Conservation (phyloP, 1,140 invertebrate genomes). For the Bombus superbus region DNA sequence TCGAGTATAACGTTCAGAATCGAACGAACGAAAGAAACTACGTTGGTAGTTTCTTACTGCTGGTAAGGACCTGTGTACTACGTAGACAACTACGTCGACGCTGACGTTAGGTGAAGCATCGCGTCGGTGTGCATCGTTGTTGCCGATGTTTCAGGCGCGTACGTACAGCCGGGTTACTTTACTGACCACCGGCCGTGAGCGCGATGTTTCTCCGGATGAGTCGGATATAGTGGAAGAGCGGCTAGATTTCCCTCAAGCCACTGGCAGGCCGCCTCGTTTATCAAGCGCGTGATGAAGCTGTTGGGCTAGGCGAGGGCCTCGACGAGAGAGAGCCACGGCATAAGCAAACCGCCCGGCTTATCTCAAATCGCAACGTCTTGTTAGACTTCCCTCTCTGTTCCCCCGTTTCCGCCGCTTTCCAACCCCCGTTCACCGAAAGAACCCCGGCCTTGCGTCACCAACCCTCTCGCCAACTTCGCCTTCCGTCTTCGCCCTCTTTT, state of each 20-base stretch:
- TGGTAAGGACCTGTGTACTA: not conserved
- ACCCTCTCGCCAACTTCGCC: not conserved
- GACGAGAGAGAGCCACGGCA: conserved; percentile 40
- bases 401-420: not conserved
- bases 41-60: too few relatives aligned
- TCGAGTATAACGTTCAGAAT: conserved; percentile 8
- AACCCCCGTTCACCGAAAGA: too few relatives aligned
- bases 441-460: not conserved
- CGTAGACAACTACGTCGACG: too few relatives aligned
- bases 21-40: not conserved
- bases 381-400: conserved; percentile 44
- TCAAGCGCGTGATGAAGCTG: conserved; percentile 76
- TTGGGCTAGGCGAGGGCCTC: conserved; percentile 61
- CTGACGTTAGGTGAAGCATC: too few relatives aligned
- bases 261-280: conserved; percentile 69
- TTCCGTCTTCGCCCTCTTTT: not conserved
- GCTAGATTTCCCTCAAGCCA: conserved; percentile 58
- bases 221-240: conserved; percentile 64
- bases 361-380: conserved; percentile 69
- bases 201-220: conserved; percentile 40
- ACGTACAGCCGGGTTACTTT: not conserved
- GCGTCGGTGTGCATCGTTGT: conserved; percentile 5
- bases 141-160: conserved; percentile 37
- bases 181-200: conserved; percentile 39
- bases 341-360: conserved; percentile 67